Evolutionary conservation across 2,113 vertebrate species (phyloP).

Genomic region (Dromiciops gliroides): DNA sequence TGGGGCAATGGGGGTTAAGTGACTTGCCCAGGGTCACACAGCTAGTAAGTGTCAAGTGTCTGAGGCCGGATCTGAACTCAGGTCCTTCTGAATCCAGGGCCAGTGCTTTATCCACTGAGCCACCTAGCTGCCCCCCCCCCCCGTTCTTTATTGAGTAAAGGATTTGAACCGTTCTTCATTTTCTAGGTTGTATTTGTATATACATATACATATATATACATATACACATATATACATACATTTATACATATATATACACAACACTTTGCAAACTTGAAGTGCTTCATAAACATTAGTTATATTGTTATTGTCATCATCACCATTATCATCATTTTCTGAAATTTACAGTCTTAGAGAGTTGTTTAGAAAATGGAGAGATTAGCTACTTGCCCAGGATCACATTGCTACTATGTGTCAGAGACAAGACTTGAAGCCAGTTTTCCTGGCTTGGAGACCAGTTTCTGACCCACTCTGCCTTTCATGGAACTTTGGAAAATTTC

Average conservation of each 20-base stretch:
- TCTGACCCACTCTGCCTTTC: neutral
- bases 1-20: too few species aligned
- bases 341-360: neutral
- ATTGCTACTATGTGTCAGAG: neutral
- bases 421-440: neutral
- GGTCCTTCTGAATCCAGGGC: too few species aligned
- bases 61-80: too few species aligned
- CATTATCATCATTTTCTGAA: neutral
- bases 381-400: neutral
- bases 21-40: too few species aligned
- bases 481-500: conserved; percentile 32
- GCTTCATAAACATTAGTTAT: neutral
- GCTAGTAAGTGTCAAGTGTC: too few species aligned
- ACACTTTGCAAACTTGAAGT: neutral
- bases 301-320: neutral
- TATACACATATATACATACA: neutral
- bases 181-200: too few species aligned
- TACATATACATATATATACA: too few species aligned
- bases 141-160: neutral
- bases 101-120: too few species aligned
- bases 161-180: neutral
- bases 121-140: too few species aligned
- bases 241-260: too few species aligned
- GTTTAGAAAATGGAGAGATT: neutral
- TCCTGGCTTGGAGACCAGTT: neutral